Evolutionary conservation across 1,140 invertebrate species (phyloP).

Genomic region (Orussus abietinus): DNA sequence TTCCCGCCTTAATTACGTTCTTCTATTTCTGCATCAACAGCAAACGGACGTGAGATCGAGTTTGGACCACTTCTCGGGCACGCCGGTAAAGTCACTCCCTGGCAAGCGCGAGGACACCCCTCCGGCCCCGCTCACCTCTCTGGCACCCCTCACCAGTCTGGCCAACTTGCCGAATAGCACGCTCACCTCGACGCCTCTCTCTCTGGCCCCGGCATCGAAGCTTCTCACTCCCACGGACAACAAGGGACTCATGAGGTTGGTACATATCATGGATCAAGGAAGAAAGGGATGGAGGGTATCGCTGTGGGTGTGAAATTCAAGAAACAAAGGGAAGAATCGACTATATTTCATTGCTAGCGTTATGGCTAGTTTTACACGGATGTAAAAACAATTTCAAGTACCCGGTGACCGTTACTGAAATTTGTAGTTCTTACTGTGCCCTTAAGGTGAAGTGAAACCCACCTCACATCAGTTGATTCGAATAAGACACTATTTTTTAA

Average conservation of each 20-base stretch:
- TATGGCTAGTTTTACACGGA: no score
- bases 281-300: no score
- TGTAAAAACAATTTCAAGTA: no score
- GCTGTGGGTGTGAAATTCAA: no score
- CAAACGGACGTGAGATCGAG: slow-evolving; percentile 52
- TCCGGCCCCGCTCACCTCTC: slow-evolving; percentile 46
- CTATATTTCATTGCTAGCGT: no score
- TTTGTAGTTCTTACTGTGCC: no score
- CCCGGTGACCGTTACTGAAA: no score
- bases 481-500: no score
- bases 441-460: no score
- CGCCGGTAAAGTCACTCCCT: slow-evolving; percentile 47
- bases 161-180: slow-evolving; percentile 49
- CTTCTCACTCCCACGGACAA: slow-evolving; percentile 45
- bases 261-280: slow-evolving; percentile 5
- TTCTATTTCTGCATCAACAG: slow-evolving; percentile 42
- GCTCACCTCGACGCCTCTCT: slow-evolving; percentile 46
- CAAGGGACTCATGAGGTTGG: slow-evolving; percentile 50
- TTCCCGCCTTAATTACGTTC: slow-evolving; percentile 12
- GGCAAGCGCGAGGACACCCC: slow-evolving; percentile 51
- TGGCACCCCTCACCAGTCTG: slow-evolving; percentile 50
- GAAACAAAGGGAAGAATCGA: no score
- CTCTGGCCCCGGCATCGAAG: slow-evolving; percentile 47
- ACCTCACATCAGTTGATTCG: no score
- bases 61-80: slow-evolving; percentile 49